These are phyloP conservation scores for Charanyca ferruginea DNA, from an alignment of 2,888 invertebrate species.

Conservation along the genomic window DNA sequence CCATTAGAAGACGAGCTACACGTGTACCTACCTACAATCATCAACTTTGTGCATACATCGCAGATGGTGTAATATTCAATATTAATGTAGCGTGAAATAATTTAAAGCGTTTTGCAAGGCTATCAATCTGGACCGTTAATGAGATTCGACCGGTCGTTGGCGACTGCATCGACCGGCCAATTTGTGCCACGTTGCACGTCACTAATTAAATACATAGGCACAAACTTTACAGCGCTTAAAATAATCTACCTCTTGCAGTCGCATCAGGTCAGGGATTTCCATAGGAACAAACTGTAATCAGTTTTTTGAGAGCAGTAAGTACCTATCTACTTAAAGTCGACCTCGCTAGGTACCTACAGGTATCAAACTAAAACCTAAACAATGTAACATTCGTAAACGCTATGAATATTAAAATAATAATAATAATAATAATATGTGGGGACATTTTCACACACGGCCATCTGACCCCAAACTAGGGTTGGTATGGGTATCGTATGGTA, in stretches of 20 bases:
- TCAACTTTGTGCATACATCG: constrained; percentile 67
- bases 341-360: constrained; percentile 13
- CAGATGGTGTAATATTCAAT: constrained; percentile 80
- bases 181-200: constrained; percentile 84
- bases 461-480: too few species aligned
- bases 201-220: constrained; percentile 79
- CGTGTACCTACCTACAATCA: constrained; percentile 71
- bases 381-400: constrained; percentile 6
- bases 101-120: constrained; percentile 87
- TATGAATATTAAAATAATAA: constrained; percentile 33
- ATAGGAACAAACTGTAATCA: constrained; percentile 6
- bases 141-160: constrained; percentile 85
- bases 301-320: constrained; percentile 2
- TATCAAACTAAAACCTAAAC: constrained; percentile 35
- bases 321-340: too few species aligned
- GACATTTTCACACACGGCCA: too few species aligned
- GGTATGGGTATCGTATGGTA: too few species aligned
- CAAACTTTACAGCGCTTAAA: constrained; percentile 61
- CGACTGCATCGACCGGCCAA: constrained; percentile 83
- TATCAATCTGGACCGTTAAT: constrained; percentile 88
- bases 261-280: constrained; percentile 45
- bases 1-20: constrained; percentile 33
- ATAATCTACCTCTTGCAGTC: constrained; percentile 54
- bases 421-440: too few species aligned
- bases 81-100: constrained; percentile 88